Conservation (phyloP, 2,797 vertebrate genomes). For the Chelon labrosus region DNA sequence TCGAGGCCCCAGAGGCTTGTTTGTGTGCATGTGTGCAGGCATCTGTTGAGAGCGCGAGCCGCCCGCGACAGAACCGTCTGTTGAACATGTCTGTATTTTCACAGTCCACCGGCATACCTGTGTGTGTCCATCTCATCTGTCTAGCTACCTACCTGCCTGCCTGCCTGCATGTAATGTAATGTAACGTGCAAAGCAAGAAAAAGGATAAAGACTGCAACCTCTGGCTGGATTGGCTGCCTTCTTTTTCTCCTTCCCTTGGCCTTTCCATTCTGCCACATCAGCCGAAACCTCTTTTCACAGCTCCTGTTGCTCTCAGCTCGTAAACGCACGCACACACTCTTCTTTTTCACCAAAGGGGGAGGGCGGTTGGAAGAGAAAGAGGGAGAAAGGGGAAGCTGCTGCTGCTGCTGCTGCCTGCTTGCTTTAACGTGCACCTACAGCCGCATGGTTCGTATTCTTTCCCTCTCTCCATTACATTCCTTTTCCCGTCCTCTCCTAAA, state of each 20-base stretch:
- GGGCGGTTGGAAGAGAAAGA: slow-evolving; percentile 17
- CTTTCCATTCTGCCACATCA: slow-evolving; percentile 80
- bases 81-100: slow-evolving; percentile 42
- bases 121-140: background rate
- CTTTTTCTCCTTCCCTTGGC: slow-evolving; percentile 41
- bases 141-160: slow-evolving; percentile 4
- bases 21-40: slow-evolving; percentile 18
- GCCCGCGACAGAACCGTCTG: slow-evolving; percentile 31
- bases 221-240: slow-evolving; percentile 36
- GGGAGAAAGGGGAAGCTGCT: background rate
- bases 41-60: slow-evolving; percentile 27
- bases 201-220: slow-evolving; percentile 20
- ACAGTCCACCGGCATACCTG: slow-evolving; percentile 46
- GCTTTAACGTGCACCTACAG: slow-evolving; percentile 43
- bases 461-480: slow-evolving; percentile 21
- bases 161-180: slow-evolving; percentile 7
- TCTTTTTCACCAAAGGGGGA: slow-evolving; percentile 47
- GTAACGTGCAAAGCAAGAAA: background rate
- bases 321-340: slow-evolving; percentile 66
- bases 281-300: slow-evolving; percentile 81
- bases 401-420: slow-evolving; percentile 1
- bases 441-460: slow-evolving; percentile 49
- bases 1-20: slow-evolving; percentile 50
- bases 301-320: slow-evolving; percentile 83
- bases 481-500: slow-evolving; percentile 11